Conservation (phyloP, 2,797 vertebrate species). For the Triplophysa bombifrons region DNA sequence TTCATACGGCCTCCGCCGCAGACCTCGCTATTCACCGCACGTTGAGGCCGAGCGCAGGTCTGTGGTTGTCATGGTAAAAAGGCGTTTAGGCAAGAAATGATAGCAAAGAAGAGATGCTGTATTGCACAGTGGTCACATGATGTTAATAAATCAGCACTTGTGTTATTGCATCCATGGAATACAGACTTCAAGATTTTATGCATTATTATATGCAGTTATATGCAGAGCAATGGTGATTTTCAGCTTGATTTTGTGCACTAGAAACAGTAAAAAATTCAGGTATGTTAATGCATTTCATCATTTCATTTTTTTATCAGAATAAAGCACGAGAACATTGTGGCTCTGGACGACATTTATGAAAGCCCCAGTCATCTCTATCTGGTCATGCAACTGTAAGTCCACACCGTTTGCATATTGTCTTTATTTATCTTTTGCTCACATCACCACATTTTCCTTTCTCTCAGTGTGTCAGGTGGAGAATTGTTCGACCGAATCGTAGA, state of each 20-base stretch:
- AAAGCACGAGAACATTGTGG: constrained; percentile 98
- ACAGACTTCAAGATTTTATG: too few relatives aligned
- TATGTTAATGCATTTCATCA: too few relatives aligned
- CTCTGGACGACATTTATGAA: constrained; percentile 98
- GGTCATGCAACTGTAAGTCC: constrained; percentile 97
- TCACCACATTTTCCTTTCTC: not conserved
- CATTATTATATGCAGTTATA: too few relatives aligned
- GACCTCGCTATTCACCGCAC: constrained; percentile 55
- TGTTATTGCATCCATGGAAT: not conserved
- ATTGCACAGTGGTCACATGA: not conserved
- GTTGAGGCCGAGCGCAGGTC: constrained; percentile 44
- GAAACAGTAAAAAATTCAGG: too few relatives aligned
- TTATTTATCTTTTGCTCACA: not conserved
- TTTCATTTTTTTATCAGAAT: constrained; percentile 77
- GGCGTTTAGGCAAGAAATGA: constrained; percentile 21
- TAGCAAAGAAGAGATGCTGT: constrained; percentile 12
- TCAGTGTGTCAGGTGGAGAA: constrained; percentile 93
- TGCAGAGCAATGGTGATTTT: too few relatives aligned
- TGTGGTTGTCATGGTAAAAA: constrained; percentile 61
- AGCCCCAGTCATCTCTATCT: constrained; percentile 93
- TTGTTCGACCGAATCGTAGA: constrained; percentile 96
- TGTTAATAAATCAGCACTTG: not conserved
- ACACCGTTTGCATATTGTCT: not conserved
- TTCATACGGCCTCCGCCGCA: constrained; percentile 49
- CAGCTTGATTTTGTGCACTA: too few relatives aligned